Evolutionary conservation across 2,888 invertebrate species (phyloP).

Genomic region (Archips xylosteana): DNA sequence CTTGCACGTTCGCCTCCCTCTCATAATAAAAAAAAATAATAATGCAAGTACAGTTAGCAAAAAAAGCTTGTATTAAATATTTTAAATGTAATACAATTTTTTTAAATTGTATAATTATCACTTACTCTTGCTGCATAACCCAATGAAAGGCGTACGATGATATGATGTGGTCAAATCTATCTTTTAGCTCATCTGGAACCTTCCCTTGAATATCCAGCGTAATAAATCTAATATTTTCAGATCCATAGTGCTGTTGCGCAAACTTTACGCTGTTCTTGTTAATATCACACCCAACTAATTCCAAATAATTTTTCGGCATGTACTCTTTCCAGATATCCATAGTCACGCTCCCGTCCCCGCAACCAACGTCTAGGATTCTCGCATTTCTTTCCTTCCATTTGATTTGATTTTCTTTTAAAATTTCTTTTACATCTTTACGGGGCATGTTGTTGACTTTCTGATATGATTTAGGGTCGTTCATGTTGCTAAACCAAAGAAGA

Average conservation of each 20-base stretch:
- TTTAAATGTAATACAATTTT: too few relatives aligned
- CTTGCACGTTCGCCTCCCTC: too few relatives aligned
- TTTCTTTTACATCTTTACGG: background rate
- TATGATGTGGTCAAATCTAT: conserved; percentile 30
- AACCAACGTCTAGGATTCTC: conserved; percentile 86
- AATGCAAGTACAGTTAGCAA: too few relatives aligned
- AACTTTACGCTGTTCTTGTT: conserved; percentile 22
- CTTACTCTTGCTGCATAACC: conserved; percentile 5
- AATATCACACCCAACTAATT: conserved; percentile 33
- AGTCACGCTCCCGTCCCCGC: conserved; percentile 88
- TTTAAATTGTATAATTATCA: background rate
- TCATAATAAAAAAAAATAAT: too few relatives aligned
- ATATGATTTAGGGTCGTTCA: background rate
- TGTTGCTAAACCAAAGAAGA: background rate
- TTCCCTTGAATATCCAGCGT: conserved; percentile 19
- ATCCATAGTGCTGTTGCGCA: conserved; percentile 23
- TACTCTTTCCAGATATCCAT: conserved; percentile 84
- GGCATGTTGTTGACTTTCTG: background rate
- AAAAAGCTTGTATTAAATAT: too few relatives aligned
- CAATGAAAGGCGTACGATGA: background rate
- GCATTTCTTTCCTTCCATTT: conserved; percentile 27
- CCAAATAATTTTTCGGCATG: conserved; percentile 74
- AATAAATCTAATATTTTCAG: conserved; percentile 17
- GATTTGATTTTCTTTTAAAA: background rate
- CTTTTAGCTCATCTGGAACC: conserved; percentile 17